Percentiles rank a stretch among this genome's conserved stretches.
Evolutionary conservation across 2,797 vertebrate genomes (phyloP).

Genomic region (Echiichthys vipera): DNA sequence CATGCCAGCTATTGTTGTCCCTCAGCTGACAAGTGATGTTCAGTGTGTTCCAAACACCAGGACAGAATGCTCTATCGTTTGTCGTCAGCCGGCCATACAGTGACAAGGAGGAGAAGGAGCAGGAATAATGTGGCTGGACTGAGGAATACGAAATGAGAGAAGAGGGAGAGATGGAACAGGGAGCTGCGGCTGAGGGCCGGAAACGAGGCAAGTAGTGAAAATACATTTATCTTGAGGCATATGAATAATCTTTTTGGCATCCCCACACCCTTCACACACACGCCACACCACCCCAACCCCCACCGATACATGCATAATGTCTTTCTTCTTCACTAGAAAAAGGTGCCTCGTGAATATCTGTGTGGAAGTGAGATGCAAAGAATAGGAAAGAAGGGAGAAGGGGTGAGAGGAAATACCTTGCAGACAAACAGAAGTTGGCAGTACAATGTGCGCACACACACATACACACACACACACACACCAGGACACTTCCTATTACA

Average conservation of each 20-base stretch:
- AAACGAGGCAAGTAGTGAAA: conserved; percentile 60
- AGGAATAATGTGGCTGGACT: conserved; percentile 63
- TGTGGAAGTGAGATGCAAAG: conserved; percentile 28
- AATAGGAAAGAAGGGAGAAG: not conserved
- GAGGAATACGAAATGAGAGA: conserved; percentile 64
- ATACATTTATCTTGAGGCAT: conserved; percentile 69
- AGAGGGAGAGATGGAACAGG: conserved; percentile 34
- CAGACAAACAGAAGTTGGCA: conserved; percentile 41
- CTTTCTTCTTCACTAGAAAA: conserved; percentile 69
- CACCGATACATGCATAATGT: conserved; percentile 53
- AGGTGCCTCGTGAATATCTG: conserved; percentile 55
- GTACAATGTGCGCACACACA: not conserved
- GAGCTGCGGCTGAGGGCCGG: conserved; percentile 25
- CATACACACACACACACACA: conserved; percentile 2
- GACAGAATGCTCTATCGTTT: conserved; percentile 69
- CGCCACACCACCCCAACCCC: not conserved
- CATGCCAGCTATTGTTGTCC: conserved; percentile 67
- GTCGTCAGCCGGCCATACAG: conserved; percentile 70
- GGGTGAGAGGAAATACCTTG: conserved; percentile 24
- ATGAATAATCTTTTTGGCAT: conserved; percentile 68
- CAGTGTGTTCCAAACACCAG: conserved; percentile 63
- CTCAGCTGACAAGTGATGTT: conserved; percentile 69
- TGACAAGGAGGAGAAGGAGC: conserved; percentile 46
- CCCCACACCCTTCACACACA: not conserved
- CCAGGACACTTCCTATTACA: conserved; percentile 32